Evolutionary conservation across 2,113 vertebrate genomes (phyloP).

Genomic region (Nannospalax galili): DNA sequence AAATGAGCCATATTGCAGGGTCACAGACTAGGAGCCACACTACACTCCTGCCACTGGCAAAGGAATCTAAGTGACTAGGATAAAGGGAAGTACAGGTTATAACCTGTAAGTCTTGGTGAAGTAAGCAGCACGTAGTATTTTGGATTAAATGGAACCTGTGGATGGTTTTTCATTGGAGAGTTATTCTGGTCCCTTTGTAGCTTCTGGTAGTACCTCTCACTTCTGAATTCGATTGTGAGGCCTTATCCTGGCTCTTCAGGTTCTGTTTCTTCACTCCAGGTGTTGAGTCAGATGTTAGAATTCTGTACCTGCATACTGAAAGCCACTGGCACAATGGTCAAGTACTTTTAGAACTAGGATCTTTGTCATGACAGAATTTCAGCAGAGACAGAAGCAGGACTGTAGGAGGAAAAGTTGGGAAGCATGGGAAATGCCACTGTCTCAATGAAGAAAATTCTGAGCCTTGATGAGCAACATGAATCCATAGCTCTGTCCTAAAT

Average conservation of each 20-base stretch:
- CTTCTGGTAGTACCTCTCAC: neutral
- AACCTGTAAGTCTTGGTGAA: neutral
- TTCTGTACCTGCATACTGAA: neutral
- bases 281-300: neutral
- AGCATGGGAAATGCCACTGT: neutral
- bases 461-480: neutral
- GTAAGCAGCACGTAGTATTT: neutral
- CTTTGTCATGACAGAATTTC: neutral
- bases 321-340: too few relatives aligned
- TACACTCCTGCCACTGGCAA: neutral
- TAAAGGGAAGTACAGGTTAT: neutral
- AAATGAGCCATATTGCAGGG: too few relatives aligned
- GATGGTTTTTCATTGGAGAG: too few relatives aligned
- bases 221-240: neutral
- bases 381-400: neutral
- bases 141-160: neutral
- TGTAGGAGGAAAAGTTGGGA: neutral
- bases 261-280: neutral
- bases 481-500: neutral
- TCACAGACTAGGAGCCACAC: neutral
- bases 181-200: neutral
- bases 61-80: neutral
- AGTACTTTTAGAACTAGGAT: too few relatives aligned
- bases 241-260: neutral
- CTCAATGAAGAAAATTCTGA: neutral